phyloP scores from a whole-genome alignment of 2,113 vertebrate species.

The Cricetomys ansorgei region DNA sequence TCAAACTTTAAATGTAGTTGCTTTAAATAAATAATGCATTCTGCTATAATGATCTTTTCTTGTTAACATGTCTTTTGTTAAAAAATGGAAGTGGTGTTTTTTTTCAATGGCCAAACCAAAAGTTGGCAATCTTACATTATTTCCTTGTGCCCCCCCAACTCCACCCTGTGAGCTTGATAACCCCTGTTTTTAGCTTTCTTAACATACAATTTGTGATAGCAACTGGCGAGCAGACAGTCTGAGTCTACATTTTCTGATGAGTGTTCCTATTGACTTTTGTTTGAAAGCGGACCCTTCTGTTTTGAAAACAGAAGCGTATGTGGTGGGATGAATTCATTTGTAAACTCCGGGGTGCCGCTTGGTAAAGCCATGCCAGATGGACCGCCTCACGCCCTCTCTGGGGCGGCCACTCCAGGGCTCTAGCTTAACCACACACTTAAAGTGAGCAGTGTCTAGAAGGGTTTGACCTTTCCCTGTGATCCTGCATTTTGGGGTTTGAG shows the following conservation, averaged over 20 bases:
- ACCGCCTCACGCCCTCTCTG: neutral
- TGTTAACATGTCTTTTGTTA: neutral
- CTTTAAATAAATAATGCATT: conserved; percentile 34
- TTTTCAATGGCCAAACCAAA: neutral
- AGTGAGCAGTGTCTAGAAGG: neutral
- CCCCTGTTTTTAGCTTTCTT: conserved; percentile 7
- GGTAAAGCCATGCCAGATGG: neutral
- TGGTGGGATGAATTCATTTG: conserved; percentile 26
- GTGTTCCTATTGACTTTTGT: neutral
- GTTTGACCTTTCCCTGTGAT: neutral
- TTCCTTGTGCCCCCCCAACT: neutral
- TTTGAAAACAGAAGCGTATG: conserved; percentile 39
- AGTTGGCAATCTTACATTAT: neutral
- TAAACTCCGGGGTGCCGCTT: neutral
- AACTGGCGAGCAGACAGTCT: neutral
- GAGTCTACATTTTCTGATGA: conserved; percentile 29
- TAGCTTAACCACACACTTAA: neutral
- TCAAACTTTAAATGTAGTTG: neutral
- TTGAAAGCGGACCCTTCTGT: neutral
- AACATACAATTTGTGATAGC: neutral
- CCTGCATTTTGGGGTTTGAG: neutral
- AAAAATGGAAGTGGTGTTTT: neutral
- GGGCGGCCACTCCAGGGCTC: neutral
- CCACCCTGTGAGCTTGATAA: neutral
- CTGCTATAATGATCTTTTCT: neutral